Evolutionary conservation across 2,113 vertebrate species (phyloP).

Genomic region (Chionis minor): DNA sequence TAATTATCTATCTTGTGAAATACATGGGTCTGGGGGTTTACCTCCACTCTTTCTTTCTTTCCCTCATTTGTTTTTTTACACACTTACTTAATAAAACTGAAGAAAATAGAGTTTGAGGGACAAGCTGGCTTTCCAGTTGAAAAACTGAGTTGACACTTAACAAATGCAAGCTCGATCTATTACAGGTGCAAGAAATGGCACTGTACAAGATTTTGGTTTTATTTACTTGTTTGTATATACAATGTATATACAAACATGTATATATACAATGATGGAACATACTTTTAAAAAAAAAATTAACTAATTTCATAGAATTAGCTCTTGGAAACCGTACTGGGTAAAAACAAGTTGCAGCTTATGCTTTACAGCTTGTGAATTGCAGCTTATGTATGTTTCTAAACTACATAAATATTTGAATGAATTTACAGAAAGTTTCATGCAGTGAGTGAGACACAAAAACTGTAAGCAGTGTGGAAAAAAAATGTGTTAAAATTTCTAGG

Average conservation of each 20-base stretch:
- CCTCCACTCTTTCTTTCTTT: not conserved
- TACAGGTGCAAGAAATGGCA: not conserved
- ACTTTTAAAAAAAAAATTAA: not conserved
- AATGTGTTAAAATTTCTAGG: not conserved
- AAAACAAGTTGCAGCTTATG: not conserved
- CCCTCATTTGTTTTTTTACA: not conserved
- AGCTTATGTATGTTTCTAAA: not conserved
- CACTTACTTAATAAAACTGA: not conserved
- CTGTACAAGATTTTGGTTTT: not conserved
- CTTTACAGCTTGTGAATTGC: not conserved
- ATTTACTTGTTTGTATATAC: not conserved
- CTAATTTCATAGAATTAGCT: not conserved
- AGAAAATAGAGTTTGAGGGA: not conserved
- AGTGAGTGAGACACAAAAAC: not conserved
- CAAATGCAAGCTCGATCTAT: not conserved
- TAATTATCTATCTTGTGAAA: not conserved
- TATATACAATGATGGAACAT: not conserved
- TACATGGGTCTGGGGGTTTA: not conserved
- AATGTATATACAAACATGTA: too few relatives aligned
- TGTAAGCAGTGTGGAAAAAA: not conserved
- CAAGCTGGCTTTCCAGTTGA: not conserved
- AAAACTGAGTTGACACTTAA: not conserved
- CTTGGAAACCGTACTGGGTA: not conserved
- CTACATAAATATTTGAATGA: not conserved
- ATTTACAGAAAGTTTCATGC: not conserved